A percentile compares a stretch with the other conserved stretches of the same genome.
Conservation (phyloP, 2,888 invertebrate genomes). For the Tiphia femorata region DNA sequence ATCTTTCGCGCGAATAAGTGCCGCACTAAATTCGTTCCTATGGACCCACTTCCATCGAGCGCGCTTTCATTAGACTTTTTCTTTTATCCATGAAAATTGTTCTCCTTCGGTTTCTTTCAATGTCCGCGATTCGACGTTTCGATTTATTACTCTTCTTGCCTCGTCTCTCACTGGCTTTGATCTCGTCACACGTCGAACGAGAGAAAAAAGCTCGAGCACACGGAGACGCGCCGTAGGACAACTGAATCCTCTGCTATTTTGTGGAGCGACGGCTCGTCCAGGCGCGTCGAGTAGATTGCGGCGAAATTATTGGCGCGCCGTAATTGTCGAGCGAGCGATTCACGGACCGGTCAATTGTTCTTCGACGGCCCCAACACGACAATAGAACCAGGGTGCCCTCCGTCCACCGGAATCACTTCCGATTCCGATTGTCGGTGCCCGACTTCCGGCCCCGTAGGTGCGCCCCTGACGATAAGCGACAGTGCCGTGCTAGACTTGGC, state of each 20-base stretch:
- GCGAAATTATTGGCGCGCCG: conserved; percentile 43
- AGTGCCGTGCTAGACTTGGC: too few relatives aligned
- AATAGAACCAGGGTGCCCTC: conserved; percentile 55
- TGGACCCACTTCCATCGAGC: too few relatives aligned
- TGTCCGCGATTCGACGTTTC: too few relatives aligned
- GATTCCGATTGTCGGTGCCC: conserved; percentile 58
- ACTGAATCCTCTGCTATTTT: conserved; percentile 50
- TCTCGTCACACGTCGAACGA: conserved; percentile 1
- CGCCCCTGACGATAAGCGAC: conserved; percentile 17
- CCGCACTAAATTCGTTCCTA: too few relatives aligned
- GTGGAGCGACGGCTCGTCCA: conserved; percentile 39
- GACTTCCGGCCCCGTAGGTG: conserved; percentile 52
- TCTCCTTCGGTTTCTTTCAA: too few relatives aligned
- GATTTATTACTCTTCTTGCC: too few relatives aligned
- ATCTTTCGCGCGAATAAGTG: too few relatives aligned
- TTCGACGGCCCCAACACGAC: conserved; percentile 43
- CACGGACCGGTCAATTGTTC: conserved; percentile 53
- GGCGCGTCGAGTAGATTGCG: conserved; percentile 31
- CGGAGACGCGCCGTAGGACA: conserved; percentile 39
- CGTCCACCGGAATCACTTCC: conserved; percentile 61
- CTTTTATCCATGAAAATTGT: too few relatives aligned
- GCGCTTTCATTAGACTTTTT: too few relatives aligned
- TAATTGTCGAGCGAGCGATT: conserved; percentile 38
- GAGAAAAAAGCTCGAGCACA: conserved; percentile 32
- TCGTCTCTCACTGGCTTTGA: too few relatives aligned